phyloP scores from a whole-genome alignment of 2,888 invertebrate genomes.

The Neuroscelio doddi region DNA sequence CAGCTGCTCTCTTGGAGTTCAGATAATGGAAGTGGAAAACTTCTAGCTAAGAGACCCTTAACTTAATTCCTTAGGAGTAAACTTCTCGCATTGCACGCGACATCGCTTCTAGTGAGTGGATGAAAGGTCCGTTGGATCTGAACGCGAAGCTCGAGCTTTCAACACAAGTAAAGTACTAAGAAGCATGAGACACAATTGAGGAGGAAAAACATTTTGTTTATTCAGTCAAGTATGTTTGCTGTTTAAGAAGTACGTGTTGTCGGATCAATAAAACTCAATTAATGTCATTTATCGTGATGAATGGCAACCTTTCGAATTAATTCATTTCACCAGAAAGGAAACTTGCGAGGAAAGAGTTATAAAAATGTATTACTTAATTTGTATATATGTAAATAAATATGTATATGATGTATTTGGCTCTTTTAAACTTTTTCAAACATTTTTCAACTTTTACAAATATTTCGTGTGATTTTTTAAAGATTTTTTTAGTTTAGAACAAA shows the following conservation, averaged over 20 bases:
- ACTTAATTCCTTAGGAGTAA: conserved; percentile 53
- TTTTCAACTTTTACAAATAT: too few species aligned
- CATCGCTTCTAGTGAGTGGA: conserved; percentile 50
- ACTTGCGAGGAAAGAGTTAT: too few species aligned
- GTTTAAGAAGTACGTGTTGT: neutral
- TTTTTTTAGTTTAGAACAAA: too few species aligned
- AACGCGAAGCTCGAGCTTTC: conserved; percentile 45
- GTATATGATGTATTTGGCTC: too few species aligned
- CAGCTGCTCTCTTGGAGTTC: conserved; percentile 1
- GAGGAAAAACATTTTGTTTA: conserved; percentile 2
- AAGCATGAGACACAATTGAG: conserved; percentile 4
- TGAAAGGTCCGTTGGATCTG: conserved; percentile 47
- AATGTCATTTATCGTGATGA: too few species aligned
- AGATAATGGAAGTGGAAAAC: conserved; percentile 10
- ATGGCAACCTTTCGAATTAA: too few species aligned
- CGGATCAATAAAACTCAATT: neutral
- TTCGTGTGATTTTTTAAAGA: too few species aligned
- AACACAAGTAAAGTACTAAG: conserved; percentile 1
- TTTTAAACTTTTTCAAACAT: too few species aligned
- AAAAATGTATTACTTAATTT: too few species aligned
- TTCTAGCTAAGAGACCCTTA: conserved; percentile 39
- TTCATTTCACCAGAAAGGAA: too few species aligned
- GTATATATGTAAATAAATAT: too few species aligned
- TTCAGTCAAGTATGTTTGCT: neutral
- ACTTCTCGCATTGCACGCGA: conserved; percentile 57